Conservation (phyloP, 2,797 vertebrate genomes). For the Spinibarbus caldwelli region DNA sequence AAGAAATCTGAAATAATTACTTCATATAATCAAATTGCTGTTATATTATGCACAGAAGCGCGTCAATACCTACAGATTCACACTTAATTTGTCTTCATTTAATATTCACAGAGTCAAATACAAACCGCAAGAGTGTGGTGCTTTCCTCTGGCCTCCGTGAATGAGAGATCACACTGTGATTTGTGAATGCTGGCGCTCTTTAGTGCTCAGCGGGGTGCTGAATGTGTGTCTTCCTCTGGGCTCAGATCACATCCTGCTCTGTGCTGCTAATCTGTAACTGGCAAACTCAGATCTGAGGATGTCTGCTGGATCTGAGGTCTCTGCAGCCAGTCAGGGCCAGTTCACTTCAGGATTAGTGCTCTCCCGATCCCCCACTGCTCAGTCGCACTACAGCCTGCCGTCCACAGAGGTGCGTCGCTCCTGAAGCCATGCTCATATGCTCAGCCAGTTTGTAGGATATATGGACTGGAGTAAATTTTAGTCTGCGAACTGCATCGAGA, state of each 20-base stretch:
- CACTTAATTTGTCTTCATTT: background rate
- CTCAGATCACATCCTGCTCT: constrained; percentile 1
- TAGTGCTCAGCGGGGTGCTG: constrained; percentile 22
- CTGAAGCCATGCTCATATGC: background rate
- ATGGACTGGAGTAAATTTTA: background rate
- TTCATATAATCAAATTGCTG: background rate
- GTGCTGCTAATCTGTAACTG: constrained; percentile 27
- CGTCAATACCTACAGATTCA: background rate
- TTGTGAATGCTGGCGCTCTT: constrained; percentile 9
- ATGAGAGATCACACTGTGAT: constrained; percentile 9
- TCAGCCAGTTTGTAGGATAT: background rate
- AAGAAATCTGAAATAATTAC: background rate
- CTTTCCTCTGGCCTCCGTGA: background rate
- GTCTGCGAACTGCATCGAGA: background rate
- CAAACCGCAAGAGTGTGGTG: background rate
- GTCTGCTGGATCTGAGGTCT: constrained; percentile 14
- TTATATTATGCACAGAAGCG: background rate
- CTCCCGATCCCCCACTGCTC: background rate
- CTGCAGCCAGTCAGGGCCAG: background rate
- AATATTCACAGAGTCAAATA: background rate
- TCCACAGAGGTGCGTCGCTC: background rate
- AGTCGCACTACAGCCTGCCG: background rate
- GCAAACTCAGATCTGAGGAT: constrained; percentile 30
- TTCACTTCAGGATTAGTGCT: constrained; percentile 27
- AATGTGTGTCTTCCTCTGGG: constrained; percentile 18